phyloP scores from a whole-genome alignment of 2,797 vertebrate species.

The Euthynnus affinis region DNA sequence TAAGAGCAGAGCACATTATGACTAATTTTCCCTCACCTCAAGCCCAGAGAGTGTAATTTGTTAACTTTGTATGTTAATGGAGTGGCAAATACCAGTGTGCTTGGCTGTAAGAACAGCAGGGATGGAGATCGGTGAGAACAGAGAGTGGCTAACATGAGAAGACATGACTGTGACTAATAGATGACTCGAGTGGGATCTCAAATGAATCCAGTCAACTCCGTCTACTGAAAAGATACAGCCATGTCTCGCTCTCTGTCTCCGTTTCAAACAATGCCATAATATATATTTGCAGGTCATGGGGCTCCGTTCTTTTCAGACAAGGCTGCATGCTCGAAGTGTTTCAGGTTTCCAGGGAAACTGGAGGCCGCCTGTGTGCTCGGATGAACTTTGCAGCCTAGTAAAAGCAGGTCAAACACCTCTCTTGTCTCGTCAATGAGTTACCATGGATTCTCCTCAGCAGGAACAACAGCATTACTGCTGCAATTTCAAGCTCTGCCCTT shows the following conservation, averaged over 20 bases:
- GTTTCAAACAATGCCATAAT: slow-evolving; percentile 52
- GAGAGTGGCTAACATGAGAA: slow-evolving; percentile 22
- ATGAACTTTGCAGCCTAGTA: slow-evolving; percentile 77
- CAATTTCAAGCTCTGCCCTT: slow-evolving; percentile 57
- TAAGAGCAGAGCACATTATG: slow-evolving; percentile 64
- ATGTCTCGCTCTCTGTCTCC: slow-evolving; percentile 17
- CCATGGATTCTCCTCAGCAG: slow-evolving; percentile 63
- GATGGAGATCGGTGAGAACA: slow-evolving; percentile 44
- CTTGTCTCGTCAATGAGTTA: slow-evolving; percentile 74
- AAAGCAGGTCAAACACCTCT: slow-evolving; percentile 80
- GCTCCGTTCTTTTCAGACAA: slow-evolving; percentile 49
- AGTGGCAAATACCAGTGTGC: slow-evolving; percentile 54
- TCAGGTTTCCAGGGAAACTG: slow-evolving; percentile 80
- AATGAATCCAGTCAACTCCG: slow-evolving; percentile 20
- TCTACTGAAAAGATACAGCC: slow-evolving; percentile 18
- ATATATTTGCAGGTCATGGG: slow-evolving; percentile 49
- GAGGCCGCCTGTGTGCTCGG: slow-evolving; percentile 66
- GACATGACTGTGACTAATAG: slow-evolving; percentile 49
- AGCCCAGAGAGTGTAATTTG: slow-evolving; percentile 70
- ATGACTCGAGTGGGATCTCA: slow-evolving; percentile 48
- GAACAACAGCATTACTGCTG: slow-evolving; percentile 39
- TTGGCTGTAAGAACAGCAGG: slow-evolving; percentile 26
- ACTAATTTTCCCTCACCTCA: slow-evolving; percentile 71
- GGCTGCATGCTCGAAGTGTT: slow-evolving; percentile 58
- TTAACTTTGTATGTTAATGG: slow-evolving; percentile 60